Conservation (phyloP, 2,113 vertebrate species). For the Hylia prasina region DNA sequence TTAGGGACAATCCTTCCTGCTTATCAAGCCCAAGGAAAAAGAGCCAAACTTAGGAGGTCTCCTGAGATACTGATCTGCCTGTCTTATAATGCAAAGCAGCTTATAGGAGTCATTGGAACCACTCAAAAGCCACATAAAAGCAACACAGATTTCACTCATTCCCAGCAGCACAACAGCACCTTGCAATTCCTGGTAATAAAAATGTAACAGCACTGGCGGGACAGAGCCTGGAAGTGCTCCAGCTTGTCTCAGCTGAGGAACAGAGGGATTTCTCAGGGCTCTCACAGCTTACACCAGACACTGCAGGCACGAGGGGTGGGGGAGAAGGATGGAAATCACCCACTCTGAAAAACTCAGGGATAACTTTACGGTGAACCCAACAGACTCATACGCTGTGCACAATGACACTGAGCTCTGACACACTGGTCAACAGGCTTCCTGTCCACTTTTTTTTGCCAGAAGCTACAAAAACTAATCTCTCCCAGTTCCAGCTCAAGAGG, state of each 20-base stretch:
- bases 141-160: neutral
- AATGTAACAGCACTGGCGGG: neutral
- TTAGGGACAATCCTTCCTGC: constrained; percentile 27
- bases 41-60: neutral
- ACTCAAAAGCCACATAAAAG: neutral
- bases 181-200: neutral
- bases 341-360: neutral
- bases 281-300: neutral
- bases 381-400: neutral
- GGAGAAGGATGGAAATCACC: neutral
- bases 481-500: neutral
- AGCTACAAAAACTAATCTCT: neutral
- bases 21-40: neutral
- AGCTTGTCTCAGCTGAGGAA: neutral
- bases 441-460: neutral
- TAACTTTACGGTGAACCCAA: neutral
- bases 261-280: neutral
- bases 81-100: neutral
- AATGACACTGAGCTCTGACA: neutral
- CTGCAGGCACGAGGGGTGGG: neutral
- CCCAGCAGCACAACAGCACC: neutral
- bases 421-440: neutral
- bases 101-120: neutral
- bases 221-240: neutral
- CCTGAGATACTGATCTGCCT: neutral